Evolutionary conservation across 1,140 invertebrate genomes (phyloP).

Genomic region (Vanessa atalanta): DNA sequence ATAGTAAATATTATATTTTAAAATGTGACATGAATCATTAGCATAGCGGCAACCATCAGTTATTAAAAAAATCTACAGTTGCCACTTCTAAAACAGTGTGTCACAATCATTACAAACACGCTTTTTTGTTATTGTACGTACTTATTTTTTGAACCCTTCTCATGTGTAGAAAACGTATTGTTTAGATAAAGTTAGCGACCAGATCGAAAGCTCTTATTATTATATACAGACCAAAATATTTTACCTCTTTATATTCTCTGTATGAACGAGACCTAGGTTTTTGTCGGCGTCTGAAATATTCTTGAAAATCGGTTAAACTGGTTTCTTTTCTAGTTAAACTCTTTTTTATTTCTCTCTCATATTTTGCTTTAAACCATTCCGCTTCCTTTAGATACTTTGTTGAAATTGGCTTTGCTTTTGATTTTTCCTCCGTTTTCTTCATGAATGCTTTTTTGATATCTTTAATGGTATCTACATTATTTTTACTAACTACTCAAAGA

Average conservation of each 20-base stretch:
- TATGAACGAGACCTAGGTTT: neutral
- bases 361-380: conserved; percentile 27
- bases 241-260: neutral
- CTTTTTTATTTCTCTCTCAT: conserved; percentile 21
- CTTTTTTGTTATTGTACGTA: no score
- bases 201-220: neutral
- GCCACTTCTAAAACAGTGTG: no score
- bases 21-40: no score
- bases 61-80: no score
- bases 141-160: no score
- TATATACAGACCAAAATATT: neutral
- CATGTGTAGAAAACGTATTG: neutral
- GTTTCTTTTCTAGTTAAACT: neutral
- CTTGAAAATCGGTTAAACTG: neutral
- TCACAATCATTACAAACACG: no score
- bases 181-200: neutral
- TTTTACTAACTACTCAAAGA: neutral
- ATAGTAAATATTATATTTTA: no score
- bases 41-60: no score
- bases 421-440: neutral
- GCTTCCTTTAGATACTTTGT: neutral
- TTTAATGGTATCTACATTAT: neutral
- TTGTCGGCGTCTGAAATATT: neutral
- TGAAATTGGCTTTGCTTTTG: neutral
- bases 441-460: neutral